Evolutionary conservation across 2,113 vertebrate genomes (phyloP).

Genomic region (Tapirus terrestris): DNA sequence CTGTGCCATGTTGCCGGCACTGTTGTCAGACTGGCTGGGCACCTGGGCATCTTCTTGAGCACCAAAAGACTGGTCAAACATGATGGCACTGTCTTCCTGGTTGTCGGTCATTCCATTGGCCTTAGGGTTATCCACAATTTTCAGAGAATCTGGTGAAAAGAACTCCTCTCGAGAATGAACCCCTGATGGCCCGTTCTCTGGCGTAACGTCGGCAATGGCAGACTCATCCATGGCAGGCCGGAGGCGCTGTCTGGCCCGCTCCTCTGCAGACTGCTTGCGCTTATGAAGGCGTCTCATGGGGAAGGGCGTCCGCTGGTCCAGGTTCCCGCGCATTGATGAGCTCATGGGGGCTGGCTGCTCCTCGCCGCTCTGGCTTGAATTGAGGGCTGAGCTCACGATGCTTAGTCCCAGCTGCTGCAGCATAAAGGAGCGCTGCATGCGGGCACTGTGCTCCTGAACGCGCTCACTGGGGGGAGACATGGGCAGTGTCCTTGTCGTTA

Average conservation of each 20-base stretch:
- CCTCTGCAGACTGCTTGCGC: conserved; percentile 93
- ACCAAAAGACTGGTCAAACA: conserved; percentile 87
- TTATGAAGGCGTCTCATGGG: conserved; percentile 95
- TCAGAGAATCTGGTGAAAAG: conserved; percentile 94
- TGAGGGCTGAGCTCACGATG: conserved; percentile 95
- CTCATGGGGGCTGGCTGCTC: conserved; percentile 83
- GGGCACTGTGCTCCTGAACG: conserved; percentile 89
- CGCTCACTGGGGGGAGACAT: conserved; percentile 92
- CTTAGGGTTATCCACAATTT: conserved; percentile 93
- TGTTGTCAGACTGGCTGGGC: conserved; percentile 96
- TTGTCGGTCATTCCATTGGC: conserved; percentile 82
- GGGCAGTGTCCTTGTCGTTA: conserved; percentile 95
- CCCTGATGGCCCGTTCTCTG: conserved; percentile 80
- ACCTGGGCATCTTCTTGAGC: conserved; percentile 96
- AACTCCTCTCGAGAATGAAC: conserved; percentile 86
- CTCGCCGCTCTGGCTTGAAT: conserved; percentile 83
- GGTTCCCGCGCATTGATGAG: conserved; percentile 83
- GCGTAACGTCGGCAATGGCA: conserved; percentile 79
- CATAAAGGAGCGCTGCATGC: conserved; percentile 96
- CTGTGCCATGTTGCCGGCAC: conserved; percentile 85
- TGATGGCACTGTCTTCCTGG: conserved; percentile 84
- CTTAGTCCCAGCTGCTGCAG: conserved; percentile 97
- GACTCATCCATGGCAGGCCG: conserved; percentile 88
- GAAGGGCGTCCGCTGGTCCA: conserved; percentile 92
- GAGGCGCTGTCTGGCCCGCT: conserved; percentile 91